Conservation (phyloP, 2,888 invertebrate genomes). For the Epistrophella euchroma region DNA sequence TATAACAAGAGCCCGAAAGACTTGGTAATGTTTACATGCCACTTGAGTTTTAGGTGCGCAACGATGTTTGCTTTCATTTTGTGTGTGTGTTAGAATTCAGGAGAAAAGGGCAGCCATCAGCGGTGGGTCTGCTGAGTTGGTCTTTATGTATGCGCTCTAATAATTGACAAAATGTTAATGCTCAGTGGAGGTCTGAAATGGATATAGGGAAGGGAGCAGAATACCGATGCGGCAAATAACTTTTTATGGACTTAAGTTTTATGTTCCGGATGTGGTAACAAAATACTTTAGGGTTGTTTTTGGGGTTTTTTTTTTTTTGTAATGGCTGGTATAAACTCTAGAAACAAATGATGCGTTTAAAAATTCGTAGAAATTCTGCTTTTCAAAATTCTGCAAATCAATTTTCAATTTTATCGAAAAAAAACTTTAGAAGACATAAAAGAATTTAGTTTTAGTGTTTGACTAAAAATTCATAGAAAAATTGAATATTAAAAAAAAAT, state of each 20-base stretch:
- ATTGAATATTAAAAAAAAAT: no score
- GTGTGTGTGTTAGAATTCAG: neutral
- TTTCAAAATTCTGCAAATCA: no score
- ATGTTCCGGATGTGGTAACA: constrained; percentile 11
- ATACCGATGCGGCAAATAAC: constrained; percentile 35
- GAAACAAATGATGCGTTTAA: no score
- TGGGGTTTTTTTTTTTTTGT: no score
- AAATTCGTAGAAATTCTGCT: no score
- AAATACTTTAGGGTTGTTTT: constrained; percentile 3
- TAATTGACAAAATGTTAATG: constrained; percentile 3
- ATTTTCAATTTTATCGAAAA: no score
- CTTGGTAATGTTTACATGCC: constrained; percentile 55
- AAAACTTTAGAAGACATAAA: no score
- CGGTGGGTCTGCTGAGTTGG: no score
- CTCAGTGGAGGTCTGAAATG: constrained; percentile 4
- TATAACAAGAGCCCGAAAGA: constrained; percentile 39
- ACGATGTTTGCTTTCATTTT: constrained; percentile 25
- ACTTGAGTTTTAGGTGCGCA: constrained; percentile 25
- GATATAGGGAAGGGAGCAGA: neutral
- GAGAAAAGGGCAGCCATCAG: neutral
- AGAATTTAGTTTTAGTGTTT: no score
- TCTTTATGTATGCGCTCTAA: neutral
- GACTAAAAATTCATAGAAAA: no score
- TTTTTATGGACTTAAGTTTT: constrained; percentile 38
- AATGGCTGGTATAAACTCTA: no score